Base-by-base conservation (phyloP, 1,140 invertebrate species). In the Asbolus verrucosus region DNA sequence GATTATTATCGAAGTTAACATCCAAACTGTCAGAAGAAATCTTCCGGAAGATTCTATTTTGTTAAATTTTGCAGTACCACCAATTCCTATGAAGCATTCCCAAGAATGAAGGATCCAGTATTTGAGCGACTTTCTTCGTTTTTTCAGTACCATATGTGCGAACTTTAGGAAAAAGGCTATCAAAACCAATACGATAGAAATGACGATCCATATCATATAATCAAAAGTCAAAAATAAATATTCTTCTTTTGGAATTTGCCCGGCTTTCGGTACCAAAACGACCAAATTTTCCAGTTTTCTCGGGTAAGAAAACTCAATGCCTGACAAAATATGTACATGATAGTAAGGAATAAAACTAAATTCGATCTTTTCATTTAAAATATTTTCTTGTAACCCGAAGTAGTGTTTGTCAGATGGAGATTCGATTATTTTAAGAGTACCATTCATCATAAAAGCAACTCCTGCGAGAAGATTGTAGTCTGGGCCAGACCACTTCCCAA, bases 201-300 rank as follows among this genome's bases (percentile, higher is more conserved):
- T n/a, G 16, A 11, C 13, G 2, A 62, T 1, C 31, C 30, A 62
- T 36, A 62, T 41, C 11, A 36, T 41, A n/a, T 38, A 38, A 13
- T 62, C 27, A 4, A 66, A 54, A 6, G 33, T 21, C 24, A 66
- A 31, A 50, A 66, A 66, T 11, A 66, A 19, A 13, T 66, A 46
- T 6, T 15, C 15, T 13, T 33, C 21, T 31, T 16, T 5, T 3
- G 65, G 65, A 9, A 66, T 66, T 19, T 16, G 11, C 6, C 21
- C 41, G 15, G 65, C 39, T 31, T 30, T 54, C 15, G 65, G 65
- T n/a, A 66, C 65, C 2, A 66, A 14, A 30, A 66, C 30, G 1
- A 66, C 39, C 4, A 66, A 8, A 50, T 43, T 46, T 15, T 66
- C 65, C 16, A 46, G 21, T 27, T 31, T 43, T 6, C 36, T 2